phyloP scores from a whole-genome alignment of 2,888 invertebrate species.

The Drosophila subsilvestris region DNA sequence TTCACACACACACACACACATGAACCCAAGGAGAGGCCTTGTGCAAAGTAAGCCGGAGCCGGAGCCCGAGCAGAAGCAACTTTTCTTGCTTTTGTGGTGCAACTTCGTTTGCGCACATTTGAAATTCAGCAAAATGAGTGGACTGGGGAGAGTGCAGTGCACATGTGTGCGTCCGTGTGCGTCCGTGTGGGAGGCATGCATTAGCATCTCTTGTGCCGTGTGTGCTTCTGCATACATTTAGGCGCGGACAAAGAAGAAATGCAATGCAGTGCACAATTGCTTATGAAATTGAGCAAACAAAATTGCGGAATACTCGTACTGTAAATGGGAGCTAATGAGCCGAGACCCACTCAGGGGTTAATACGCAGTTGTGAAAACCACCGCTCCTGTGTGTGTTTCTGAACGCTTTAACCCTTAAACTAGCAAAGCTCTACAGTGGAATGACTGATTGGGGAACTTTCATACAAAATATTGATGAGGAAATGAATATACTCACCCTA shows the following conservation, averaged over 20 bases:
- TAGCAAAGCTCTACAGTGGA: background rate
- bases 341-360: conserved; percentile 28
- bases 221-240: conserved; percentile 61
- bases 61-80: conserved; percentile 51
- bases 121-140: conserved; percentile 67
- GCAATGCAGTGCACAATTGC: conserved; percentile 71
- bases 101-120: conserved; percentile 74
- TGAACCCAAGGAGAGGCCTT: background rate
- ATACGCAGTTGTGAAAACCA: background rate
- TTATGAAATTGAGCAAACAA: conserved; percentile 78
- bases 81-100: conserved; percentile 64
- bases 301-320: conserved; percentile 54
- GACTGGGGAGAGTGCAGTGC: conserved; percentile 12
- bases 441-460: conserved; percentile 14
- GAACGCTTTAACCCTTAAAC: background rate
- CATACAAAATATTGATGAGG: conserved; percentile 4
- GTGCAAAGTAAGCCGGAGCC: conserved; percentile 12
- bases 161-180: conserved; percentile 10
- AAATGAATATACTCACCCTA: background rate
- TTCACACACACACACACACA: conserved; percentile 1
- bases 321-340: conserved; percentile 68
- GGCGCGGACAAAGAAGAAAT: conserved; percentile 33
- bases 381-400: background rate
- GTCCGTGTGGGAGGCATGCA: conserved; percentile 55
- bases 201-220: conserved; percentile 59